phyloP scores from a whole-genome alignment of 1,140 invertebrate species.

The Hestina assimilis region DNA sequence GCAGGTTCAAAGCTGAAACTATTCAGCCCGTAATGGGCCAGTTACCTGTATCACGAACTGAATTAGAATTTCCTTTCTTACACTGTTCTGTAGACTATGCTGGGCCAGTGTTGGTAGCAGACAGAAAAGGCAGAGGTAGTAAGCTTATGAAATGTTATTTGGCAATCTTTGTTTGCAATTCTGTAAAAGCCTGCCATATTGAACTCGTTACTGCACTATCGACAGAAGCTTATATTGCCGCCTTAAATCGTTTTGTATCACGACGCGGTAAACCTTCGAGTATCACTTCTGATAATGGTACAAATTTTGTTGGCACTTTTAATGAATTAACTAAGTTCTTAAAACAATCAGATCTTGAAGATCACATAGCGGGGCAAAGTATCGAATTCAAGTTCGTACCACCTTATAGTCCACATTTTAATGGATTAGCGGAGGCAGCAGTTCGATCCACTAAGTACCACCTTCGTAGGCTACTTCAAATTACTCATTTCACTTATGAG shows the following conservation, averaged over 20 bases:
- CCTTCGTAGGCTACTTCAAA: slow-evolving; percentile 31
- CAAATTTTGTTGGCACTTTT: slow-evolving; percentile 9
- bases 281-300: not conserved
- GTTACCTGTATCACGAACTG: slow-evolving; percentile 14
- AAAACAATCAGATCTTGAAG: not conserved
- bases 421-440: slow-evolving; percentile 39
- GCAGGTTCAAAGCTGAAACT: slow-evolving; percentile 8
- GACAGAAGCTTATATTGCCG: not conserved
- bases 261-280: not conserved
- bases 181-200: slow-evolving; percentile 26
- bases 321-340: slow-evolving; percentile 12
- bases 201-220: slow-evolving; percentile 24
- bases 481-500: slow-evolving; percentile 38
- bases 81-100: slow-evolving; percentile 43
- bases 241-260: not conserved
- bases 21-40: slow-evolving; percentile 31
- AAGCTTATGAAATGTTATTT: slow-evolving; percentile 43
- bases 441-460: slow-evolving; percentile 36
- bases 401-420: slow-evolving; percentile 38
- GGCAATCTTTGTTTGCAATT: slow-evolving; percentile 29
- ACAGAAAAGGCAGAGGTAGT: slow-evolving; percentile 34
- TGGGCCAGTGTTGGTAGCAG: slow-evolving; percentile 42
- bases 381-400: slow-evolving; percentile 44
- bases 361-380: slow-evolving; percentile 12
- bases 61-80: slow-evolving; percentile 29